A percentile compares a stretch with the other conserved stretches of the same genome.
phyloP scores from a whole-genome alignment of 2,113 vertebrate genomes.

The Cavia porcellus region DNA sequence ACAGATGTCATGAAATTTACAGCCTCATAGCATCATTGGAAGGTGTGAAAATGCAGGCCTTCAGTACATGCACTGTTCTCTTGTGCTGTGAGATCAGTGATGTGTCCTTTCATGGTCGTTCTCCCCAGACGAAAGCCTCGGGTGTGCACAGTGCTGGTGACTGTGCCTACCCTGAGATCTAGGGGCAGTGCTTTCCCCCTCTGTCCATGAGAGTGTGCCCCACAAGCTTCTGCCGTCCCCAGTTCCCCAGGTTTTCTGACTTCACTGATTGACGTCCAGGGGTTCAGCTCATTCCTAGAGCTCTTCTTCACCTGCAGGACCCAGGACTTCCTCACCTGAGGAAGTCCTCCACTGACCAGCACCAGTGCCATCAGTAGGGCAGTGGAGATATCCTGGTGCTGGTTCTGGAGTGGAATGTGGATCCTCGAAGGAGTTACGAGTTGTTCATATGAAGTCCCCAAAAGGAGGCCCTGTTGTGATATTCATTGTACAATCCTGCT shows the following conservation, averaged over 20 bases:
- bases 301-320: neutral
- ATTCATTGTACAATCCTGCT: neutral
- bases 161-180: neutral
- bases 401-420: too few species aligned
- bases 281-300: neutral
- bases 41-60: neutral
- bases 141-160: neutral
- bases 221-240: too few species aligned
- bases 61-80: neutral
- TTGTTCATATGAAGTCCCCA: too few species aligned
- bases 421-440: neutral
- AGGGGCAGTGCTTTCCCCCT: neutral
- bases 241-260: neutral
- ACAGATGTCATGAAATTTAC: neutral
- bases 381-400: neutral
- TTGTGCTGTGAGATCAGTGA: neutral
- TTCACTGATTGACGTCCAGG: neutral
- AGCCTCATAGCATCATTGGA: neutral
- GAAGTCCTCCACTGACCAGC: neutral
- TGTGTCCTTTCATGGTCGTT: neutral
- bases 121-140: neutral
- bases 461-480: rapidly evolving
- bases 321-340: neutral
- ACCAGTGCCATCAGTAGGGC: neutral
- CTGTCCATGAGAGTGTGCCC: neutral